Base-by-base conservation (phyloP, 1,140 invertebrate species). In the Rhizoglyphus robini region DNA sequence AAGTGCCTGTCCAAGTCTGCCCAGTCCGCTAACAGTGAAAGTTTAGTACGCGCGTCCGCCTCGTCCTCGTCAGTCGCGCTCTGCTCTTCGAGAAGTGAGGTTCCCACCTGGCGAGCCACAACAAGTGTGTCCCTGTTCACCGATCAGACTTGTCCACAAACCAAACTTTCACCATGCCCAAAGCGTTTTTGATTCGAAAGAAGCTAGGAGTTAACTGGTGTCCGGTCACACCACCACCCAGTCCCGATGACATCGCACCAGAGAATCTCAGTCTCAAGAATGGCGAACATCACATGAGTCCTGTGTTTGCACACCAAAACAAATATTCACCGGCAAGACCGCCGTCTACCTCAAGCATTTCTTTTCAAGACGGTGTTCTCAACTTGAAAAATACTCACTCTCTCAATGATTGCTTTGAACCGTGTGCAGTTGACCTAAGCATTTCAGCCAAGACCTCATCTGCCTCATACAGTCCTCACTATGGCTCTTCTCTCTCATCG, bases 151-250 rank as follows among this genome's bases (percentile, higher is more conserved):
- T 49, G 5, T 49, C 25, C n/a, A 31, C 5, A 59, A 36, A 59
- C 8, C 46, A 59, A 34, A 27, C n/a, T n/a, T n/a, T n/a, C n/a
- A n/a, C n/a, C n/a, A 68, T 68, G 67, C 67, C 67, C 31, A 68
- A 68, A 65, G 67, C 57, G n/a, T 68, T 68, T 66, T 49, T 68
- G 11, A 65, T 68, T 38, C 67, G 67, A 4, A 68, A 67, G 29
- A 59, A 66, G 29, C 2, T 41, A 8, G 31, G 29, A 48, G 5
- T 25, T 8, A 46, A 59, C 30, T 68, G 67, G 67, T n/a, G 63
- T 31, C 67, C 67, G 13, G 67, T 65, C 1, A 68, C 67, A 30
- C 67, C 67, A 60, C 67, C 67, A 34, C 67, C 67, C 46, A 68
- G 65, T 66, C 67, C 67, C 2, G 67, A 68, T 30, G 67, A 68